These are phyloP conservation scores for Smithornis capensis DNA, from an alignment of 2,113 vertebrate species.

Conservation along the genomic window DNA sequence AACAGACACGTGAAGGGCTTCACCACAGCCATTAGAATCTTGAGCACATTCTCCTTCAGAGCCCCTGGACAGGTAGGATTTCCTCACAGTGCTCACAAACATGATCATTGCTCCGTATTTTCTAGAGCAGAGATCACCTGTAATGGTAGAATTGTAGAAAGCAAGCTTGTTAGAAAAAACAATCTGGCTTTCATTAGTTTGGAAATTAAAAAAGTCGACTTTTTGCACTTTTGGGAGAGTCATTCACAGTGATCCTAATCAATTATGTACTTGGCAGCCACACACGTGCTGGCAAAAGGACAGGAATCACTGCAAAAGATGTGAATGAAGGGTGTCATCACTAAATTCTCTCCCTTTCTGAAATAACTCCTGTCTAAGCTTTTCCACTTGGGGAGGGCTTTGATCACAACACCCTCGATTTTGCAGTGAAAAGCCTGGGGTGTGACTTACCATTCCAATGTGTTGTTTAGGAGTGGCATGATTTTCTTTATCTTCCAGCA, in stretches of 20 bases:
- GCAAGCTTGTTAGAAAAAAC: background rate
- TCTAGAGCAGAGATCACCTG: background rate
- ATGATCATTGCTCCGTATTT: background rate
- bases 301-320: background rate
- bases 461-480: background rate
- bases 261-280: background rate
- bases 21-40: background rate
- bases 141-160: background rate
- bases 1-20: background rate
- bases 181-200: background rate
- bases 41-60: background rate
- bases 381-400: background rate
- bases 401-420: background rate
- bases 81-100: background rate
- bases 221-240: background rate
- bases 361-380: background rate
- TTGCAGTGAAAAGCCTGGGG: background rate
- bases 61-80: constrained; percentile 8
- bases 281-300: background rate
- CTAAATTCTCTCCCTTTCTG: background rate
- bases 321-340: background rate
- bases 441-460: background rate
- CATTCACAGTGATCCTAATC: background rate
- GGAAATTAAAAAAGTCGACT: background rate
- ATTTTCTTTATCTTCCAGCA: constrained; percentile 50